These are phyloP conservation scores for Hyposmocoma kahamanoa DNA, from an alignment of 1,140 invertebrate species.

Conservation along the genomic window DNA sequence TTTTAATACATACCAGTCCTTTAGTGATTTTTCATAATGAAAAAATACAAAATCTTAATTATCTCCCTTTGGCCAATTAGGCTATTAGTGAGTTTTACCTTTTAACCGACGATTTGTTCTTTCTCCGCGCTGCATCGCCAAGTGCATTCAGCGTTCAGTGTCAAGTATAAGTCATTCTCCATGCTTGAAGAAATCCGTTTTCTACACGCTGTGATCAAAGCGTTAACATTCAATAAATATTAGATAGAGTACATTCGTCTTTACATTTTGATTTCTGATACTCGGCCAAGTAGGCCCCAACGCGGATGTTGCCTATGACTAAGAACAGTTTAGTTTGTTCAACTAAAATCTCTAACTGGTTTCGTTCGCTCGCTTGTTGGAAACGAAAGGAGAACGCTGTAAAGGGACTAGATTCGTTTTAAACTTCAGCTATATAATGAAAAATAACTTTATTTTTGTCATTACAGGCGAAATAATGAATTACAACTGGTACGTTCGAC, in stretches of 20 bases:
- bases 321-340: constrained; percentile 4
- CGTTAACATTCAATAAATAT: not conserved
- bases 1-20: too few species aligned
- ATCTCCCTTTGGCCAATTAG: too few species aligned
- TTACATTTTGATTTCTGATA: constrained; percentile 20
- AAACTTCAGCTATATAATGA: constrained; percentile 7
- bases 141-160: not conserved
- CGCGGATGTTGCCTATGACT: constrained; percentile 13
- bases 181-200: constrained; percentile 24
- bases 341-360: constrained; percentile 1
- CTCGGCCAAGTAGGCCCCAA: constrained; percentile 32
- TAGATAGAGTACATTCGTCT: constrained; percentile 19
- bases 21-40: too few species aligned
- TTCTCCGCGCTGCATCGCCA: not conserved
- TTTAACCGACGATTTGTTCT: too few species aligned
- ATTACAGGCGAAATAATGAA: constrained; percentile 52
- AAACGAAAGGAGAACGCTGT: constrained; percentile 20
- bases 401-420: not conserved
- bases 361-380: not conserved
- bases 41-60: too few species aligned
- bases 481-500: constrained; percentile 57
- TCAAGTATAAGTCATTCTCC: not conserved
- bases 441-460: constrained; percentile 25
- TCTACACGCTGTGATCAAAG: too few species aligned
- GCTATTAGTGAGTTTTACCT: too few species aligned